Base-by-base conservation (phyloP, 2,797 vertebrate genomes). In the Tapera naevia region DNA sequence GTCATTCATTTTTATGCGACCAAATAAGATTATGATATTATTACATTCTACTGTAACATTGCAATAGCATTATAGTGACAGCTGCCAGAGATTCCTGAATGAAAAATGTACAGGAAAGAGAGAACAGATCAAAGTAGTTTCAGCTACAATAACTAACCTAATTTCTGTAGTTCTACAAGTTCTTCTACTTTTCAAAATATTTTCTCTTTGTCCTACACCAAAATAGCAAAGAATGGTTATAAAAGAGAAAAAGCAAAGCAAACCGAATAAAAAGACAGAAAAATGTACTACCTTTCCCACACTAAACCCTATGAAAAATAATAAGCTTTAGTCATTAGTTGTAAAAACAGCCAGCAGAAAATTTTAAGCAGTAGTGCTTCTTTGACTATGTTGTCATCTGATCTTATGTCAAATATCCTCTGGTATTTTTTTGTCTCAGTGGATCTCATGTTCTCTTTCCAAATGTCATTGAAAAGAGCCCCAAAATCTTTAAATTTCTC, bases 141-240 rank as follows among this genome's bases (percentile, higher is more conserved):
- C 60, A 9, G 60, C 41, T 89, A 83, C 30, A 85, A 70, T 33
- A 88, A 58, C 56, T 60, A 92, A 86, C 83, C 73, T 88, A 58
- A 86, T 91, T 94, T 94, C 83, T 88, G 78, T 48, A 93, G 88
- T 92, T 93, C 57, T 84, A 87, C 25, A 84, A 93, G 33, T 66
- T 80, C 43, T 54, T 75, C 50, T 54, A 43, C 11, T 61, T 23
- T 72, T 89, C 37, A 65, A 92, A 91, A 32, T 74, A 62, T 32
- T 94, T 85, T 54, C 46, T 58, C 17, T 85, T 73, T 5, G 5
- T 69, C 32, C 27, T 80, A 30, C 33, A 69, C 10, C 23, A 81
- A 76, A 89, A 62, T n/a, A 62, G 23, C 33, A 66, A 83, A 65
- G 57, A 91, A 70, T 3, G 9, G 9, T 60, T 88, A 89, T 0